Evolutionary conservation across 2,888 invertebrate genomes (phyloP).

Genomic region (Priocnemis perturbator): DNA sequence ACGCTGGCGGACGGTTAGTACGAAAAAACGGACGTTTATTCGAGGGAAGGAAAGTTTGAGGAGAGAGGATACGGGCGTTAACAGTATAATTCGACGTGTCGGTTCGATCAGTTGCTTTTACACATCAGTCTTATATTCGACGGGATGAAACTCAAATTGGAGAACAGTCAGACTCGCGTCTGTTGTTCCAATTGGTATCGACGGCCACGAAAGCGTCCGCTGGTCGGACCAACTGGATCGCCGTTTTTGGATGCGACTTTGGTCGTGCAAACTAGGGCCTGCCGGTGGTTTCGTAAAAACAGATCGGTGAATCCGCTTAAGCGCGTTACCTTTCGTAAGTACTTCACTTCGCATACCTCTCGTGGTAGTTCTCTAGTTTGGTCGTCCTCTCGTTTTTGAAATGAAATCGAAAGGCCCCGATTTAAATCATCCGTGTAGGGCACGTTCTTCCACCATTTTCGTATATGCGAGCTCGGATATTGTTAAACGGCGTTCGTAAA

Average conservation of each 20-base stretch:
- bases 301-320: slow-evolving; percentile 55
- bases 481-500: too few relatives aligned
- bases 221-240: slow-evolving; percentile 70
- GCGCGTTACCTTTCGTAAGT: slow-evolving; percentile 68
- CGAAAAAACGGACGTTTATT: too few relatives aligned
- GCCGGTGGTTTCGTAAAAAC: slow-evolving; percentile 65
- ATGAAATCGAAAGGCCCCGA: too few relatives aligned
- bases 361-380: too few relatives aligned
- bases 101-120: background rate
- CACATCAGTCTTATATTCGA: background rate
- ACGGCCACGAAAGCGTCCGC: slow-evolving; percentile 64
- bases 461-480: too few relatives aligned
- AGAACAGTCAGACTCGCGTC: slow-evolving; percentile 35
- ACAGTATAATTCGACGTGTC: background rate
- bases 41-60: background rate
- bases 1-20: slow-evolving; percentile 13
- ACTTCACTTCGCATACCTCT: slow-evolving; percentile 1
- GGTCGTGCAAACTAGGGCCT: slow-evolving; percentile 61
- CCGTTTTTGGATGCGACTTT: slow-evolving; percentile 68
- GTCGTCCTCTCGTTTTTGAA: too few relatives aligned
- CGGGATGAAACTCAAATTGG: slow-evolving; percentile 55
- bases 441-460: too few relatives aligned
- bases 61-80: background rate
- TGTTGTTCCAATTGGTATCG: slow-evolving; percentile 61
- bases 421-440: too few relatives aligned